Conservation (phyloP, 35 echinoderm and acorn worm species). For the Chiridota heheva region DNA sequence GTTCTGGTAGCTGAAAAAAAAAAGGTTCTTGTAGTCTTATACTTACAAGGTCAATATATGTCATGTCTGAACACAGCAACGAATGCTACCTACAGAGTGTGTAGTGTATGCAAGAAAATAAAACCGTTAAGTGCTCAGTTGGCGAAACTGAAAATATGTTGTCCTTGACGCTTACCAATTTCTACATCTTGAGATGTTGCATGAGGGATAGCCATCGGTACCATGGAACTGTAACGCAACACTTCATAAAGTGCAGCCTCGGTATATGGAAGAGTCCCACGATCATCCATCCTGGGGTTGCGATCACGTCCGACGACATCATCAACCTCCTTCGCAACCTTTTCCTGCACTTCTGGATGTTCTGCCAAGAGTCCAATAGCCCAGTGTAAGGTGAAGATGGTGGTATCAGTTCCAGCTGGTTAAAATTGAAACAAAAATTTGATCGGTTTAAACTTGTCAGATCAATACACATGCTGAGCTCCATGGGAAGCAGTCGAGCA, state of each 20-base stretch:
- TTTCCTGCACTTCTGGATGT: slow-evolving; percentile 30
- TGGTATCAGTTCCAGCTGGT: slow-evolving; percentile 44
- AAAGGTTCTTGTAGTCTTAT: too few relatives aligned
- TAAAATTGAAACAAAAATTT: background rate
- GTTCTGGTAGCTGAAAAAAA: too few relatives aligned
- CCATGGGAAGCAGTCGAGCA: too few relatives aligned
- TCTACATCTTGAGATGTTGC: background rate
- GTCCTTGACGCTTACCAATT: background rate
- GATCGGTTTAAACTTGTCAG: too few relatives aligned
- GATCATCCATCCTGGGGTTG: slow-evolving; percentile 35
- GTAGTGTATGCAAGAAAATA: too few relatives aligned
- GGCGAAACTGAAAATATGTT: too few relatives aligned
- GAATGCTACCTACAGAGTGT: too few relatives aligned
- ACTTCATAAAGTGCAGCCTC: slow-evolving; percentile 36
- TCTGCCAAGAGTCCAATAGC: background rate
- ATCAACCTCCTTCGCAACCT: slow-evolving; percentile 41
- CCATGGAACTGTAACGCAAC: slow-evolving; percentile 24
- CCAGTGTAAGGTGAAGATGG: slow-evolving; percentile 45
- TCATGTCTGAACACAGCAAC: too few relatives aligned
- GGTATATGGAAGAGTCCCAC: slow-evolving; percentile 29
- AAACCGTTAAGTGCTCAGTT: too few relatives aligned
- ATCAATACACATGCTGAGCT: too few relatives aligned
- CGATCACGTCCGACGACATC: slow-evolving; percentile 33
- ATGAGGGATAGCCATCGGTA: slow-evolving; percentile 40
- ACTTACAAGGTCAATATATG: too few relatives aligned